Evolutionary conservation across 1,140 invertebrate species (phyloP).

Genomic region (Ceratoteleas bidentatus): DNA sequence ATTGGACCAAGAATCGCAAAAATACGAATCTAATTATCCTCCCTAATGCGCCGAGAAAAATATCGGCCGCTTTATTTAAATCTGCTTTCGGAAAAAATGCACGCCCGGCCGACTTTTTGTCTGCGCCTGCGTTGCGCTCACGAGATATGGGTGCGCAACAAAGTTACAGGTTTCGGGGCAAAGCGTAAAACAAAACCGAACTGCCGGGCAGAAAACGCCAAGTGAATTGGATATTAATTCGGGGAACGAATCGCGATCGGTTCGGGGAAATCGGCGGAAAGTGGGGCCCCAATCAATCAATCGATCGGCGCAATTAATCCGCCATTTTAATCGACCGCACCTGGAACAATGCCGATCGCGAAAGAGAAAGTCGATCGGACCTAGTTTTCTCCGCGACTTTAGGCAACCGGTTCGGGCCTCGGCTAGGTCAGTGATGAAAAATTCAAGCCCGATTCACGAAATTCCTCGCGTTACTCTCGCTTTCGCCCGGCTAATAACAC

Average conservation of each 20-base stretch:
- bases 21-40: constrained; percentile 72
- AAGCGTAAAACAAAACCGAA: constrained; percentile 16
- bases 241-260: neutral
- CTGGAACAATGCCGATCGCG: constrained; percentile 32
- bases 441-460: constrained; percentile 70
- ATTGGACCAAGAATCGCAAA: constrained; percentile 73
- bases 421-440: constrained; percentile 78
- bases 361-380: no score
- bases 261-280: no score
- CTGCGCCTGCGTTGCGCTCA: constrained; percentile 7
- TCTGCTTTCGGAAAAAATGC: constrained; percentile 24
- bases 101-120: constrained; percentile 4
- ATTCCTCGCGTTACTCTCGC: constrained; percentile 52
- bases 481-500: constrained; percentile 54
- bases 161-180: constrained; percentile 29
- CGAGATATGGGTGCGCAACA: constrained; percentile 15
- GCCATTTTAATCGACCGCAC: constrained; percentile 24
- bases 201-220: neutral
- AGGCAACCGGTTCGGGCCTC: constrained; percentile 73
- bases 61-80: constrained; percentile 38
- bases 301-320: constrained; percentile 30
- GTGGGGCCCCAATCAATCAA: neutral
- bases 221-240: neutral
- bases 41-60: constrained; percentile 39
- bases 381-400: constrained; percentile 56